phyloP scores from a whole-genome alignment of 2,797 vertebrate genomes.

The Mus spretus region DNA sequence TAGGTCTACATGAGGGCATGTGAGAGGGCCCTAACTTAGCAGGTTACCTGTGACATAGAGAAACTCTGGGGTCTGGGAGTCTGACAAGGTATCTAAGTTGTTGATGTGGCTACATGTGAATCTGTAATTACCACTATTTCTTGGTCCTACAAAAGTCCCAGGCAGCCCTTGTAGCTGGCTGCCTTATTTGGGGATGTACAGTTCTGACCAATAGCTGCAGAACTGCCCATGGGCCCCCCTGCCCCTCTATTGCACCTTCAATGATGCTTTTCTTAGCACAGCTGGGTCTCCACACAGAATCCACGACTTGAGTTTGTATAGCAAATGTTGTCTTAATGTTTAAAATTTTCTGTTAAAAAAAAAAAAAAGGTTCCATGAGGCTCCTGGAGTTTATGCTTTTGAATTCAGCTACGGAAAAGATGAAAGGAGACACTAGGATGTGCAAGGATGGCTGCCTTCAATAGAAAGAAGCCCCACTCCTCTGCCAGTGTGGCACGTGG shows the following conservation, averaged over 20 bases:
- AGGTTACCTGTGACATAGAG: not conserved
- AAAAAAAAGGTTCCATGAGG: slow-evolving; percentile 36
- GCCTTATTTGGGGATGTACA: fast-evolving
- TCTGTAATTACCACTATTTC: not conserved
- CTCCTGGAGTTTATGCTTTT: slow-evolving; percentile 72
- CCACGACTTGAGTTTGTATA: slow-evolving; percentile 11
- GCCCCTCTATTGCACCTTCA: not conserved
- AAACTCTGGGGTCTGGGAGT: not conserved
- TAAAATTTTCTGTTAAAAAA: not conserved
- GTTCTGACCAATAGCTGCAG: not conserved
- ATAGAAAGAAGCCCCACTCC: not conserved
- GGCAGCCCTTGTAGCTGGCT: fast-evolving
- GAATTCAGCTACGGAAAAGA: not conserved
- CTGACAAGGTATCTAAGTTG: not conserved
- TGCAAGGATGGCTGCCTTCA: slow-evolving; percentile 30
- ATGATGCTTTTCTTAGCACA: not conserved
- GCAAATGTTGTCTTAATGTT: slow-evolving; percentile 71
- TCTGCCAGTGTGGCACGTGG: fast-evolving
- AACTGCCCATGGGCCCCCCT: not conserved
- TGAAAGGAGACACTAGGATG: not conserved
- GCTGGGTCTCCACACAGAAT: slow-evolving; percentile 28
- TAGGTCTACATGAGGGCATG: not conserved
- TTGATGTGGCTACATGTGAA: not conserved
- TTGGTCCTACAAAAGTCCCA: not conserved
- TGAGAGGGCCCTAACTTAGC: not conserved